phyloP scores from a whole-genome alignment of 30 jellyfish, hydroid and myxozoan species.

The Aurelia sp. region DNA sequence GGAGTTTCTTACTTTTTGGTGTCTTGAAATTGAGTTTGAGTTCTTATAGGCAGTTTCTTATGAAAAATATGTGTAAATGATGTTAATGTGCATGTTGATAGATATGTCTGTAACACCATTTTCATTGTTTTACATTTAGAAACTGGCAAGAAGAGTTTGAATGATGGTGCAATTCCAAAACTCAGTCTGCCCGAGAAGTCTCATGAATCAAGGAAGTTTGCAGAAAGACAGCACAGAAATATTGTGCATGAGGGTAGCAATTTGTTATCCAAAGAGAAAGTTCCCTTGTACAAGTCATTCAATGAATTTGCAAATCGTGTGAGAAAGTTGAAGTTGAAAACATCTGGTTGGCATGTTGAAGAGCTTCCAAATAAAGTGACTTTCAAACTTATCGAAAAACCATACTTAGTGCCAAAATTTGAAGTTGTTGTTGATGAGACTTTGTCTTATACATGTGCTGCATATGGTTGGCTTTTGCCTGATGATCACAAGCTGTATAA shows the following conservation, averaged over 20 bases:
- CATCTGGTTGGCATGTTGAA: conserved; percentile 13
- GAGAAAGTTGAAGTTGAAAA: not conserved
- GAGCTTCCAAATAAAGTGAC: conserved; percentile 1
- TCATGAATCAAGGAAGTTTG: not conserved
- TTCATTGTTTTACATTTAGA: not conserved
- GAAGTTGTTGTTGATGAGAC: conserved; percentile 37
- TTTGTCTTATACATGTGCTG: conserved; percentile 30
- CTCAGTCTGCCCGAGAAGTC: conserved; percentile 16
- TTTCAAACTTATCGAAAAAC: not conserved
- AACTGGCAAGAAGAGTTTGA: conserved; percentile 16
- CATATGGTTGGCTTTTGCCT: conserved; percentile 43
- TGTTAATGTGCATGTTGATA: not conserved
- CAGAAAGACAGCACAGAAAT: not conserved
- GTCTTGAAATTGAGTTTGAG: too few species aligned
- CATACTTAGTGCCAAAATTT: not conserved
- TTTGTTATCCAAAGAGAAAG: not conserved
- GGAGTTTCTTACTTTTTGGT: too few species aligned
- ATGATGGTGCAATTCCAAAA: conserved; percentile 7
- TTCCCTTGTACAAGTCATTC: not conserved
- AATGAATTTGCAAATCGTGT: conserved; percentile 1
- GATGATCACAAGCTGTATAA: conserved; percentile 18
- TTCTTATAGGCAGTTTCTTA: too few species aligned
- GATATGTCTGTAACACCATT: not conserved
- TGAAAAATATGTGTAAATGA: too few species aligned
- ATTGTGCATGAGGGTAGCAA: not conserved